These are phyloP conservation scores for Sepioteuthis lessoniana DNA, from an alignment of 2,888 invertebrate species.

Conservation along the genomic window DNA sequence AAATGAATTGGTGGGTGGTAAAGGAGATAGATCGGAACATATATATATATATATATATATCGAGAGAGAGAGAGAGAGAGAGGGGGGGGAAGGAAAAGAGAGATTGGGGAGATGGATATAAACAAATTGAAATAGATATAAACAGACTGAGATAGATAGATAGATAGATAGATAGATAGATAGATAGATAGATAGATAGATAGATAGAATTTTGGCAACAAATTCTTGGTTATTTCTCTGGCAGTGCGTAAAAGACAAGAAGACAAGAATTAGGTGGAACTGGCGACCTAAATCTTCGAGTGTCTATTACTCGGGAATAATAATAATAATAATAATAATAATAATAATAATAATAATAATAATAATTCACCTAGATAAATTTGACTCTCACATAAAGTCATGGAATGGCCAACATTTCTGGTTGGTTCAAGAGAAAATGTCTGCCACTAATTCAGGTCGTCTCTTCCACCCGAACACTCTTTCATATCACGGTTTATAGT, in stretches of 20 bases:
- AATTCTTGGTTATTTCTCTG: background rate
- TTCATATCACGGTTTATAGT: background rate
- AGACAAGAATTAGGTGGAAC: background rate
- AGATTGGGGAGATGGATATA: too few species aligned
- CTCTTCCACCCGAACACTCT: background rate
- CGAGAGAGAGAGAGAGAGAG: too few species aligned
- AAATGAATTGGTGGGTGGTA: too few species aligned
- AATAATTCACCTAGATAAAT: background rate
- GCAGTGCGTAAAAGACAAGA: background rate
- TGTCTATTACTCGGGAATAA: too few species aligned
- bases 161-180: conserved; percentile 33
- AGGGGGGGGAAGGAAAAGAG: too few species aligned
- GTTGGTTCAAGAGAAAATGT: background rate
- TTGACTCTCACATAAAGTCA: background rate
- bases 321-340: too few species aligned
- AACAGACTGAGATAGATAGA: background rate
- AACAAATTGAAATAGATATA: background rate
- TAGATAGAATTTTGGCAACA: background rate
- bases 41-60: too few species aligned
- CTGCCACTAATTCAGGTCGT: background rate
- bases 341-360: too few species aligned
- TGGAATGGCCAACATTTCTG: background rate
- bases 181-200: background rate
- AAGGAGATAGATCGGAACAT: too few species aligned
- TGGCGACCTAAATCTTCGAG: background rate